Percentiles rank a stretch among this genome's conserved stretches.
Evolutionary conservation across 2,888 invertebrate species (phyloP).

Genomic region (Zygothrica quintamaculata): DNA sequence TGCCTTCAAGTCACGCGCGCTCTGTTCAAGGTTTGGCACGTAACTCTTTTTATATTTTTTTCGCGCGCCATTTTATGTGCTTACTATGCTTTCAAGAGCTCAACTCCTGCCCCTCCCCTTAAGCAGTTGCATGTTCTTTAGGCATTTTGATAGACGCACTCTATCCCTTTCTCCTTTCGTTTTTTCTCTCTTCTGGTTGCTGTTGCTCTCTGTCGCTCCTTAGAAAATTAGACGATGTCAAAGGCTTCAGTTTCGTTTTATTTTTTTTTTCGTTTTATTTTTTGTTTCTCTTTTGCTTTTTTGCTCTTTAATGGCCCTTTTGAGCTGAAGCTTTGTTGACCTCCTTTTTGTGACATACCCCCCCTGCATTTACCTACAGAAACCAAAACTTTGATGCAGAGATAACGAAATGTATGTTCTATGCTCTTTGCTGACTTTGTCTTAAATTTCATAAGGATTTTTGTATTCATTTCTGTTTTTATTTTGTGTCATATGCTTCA

Average conservation of each 20-base stretch:
- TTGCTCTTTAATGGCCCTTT: constrained; percentile 46
- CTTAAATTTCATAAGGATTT: constrained; percentile 38
- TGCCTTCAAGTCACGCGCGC: constrained; percentile 63
- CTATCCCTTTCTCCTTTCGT: constrained; percentile 17
- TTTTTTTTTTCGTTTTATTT: constrained; percentile 36
- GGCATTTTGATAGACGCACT: constrained; percentile 41
- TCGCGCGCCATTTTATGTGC: constrained; percentile 47
- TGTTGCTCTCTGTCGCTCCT: constrained; percentile 13
- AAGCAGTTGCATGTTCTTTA: constrained; percentile 31
- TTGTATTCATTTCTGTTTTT: constrained; percentile 21
- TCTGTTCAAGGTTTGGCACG: constrained; percentile 47
- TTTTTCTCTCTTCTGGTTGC: neutral
- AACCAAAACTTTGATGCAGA: constrained; percentile 31
- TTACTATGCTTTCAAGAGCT: constrained; percentile 5
- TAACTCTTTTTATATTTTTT: constrained; percentile 56
- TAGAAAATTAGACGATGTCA: constrained; percentile 53
- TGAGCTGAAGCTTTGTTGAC: constrained; percentile 40
- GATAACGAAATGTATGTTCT: constrained; percentile 25
- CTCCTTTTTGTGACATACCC: constrained; percentile 33
- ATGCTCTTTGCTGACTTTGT: constrained; percentile 36
- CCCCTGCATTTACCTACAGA: neutral
- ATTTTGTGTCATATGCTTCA: constrained; percentile 10
- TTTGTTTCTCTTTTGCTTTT: constrained; percentile 17
- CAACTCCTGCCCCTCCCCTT: neutral
- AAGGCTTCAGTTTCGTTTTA: constrained; percentile 51